These are phyloP conservation scores for Clitarchus hookeri DNA, from an alignment of 2,888 invertebrate genomes.

Conservation along the genomic window DNA sequence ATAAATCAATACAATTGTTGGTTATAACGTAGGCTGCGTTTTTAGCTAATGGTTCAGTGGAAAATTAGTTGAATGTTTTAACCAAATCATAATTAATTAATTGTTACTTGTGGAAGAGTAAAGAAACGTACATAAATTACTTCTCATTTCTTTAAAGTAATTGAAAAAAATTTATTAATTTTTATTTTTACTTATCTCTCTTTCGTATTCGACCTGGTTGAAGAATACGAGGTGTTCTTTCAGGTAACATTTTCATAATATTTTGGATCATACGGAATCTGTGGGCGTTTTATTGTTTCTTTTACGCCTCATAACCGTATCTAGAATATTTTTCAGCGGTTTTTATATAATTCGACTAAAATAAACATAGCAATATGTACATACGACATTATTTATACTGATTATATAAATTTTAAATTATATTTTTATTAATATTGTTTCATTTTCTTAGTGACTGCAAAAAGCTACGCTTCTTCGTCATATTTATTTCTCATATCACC, in stretches of 20 bases:
- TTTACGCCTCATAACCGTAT: constrained; percentile 15
- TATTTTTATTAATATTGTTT: neutral
- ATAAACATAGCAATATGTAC: neutral
- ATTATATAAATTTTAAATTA: neutral
- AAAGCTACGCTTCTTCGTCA: constrained; percentile 10
- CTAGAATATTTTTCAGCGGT: constrained; percentile 22
- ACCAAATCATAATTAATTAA: too few relatives aligned
- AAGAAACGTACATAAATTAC: too few relatives aligned
- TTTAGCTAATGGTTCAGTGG: neutral
- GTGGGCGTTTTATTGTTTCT: neutral
- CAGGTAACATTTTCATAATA: neutral
- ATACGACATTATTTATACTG: neutral
- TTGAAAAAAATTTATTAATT: too few relatives aligned
- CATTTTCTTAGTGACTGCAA: neutral
- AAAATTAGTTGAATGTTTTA: neutral
- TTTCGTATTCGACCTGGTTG: neutral
- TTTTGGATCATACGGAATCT: neutral
- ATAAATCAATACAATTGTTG: neutral
- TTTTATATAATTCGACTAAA: neutral
- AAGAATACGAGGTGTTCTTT: neutral
- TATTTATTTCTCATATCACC: neutral
- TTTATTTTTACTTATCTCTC: neutral
- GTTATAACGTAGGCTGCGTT: neutral
- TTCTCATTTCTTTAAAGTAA: too few relatives aligned
- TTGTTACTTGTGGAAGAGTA: too few relatives aligned